Percentiles rank a stretch among this genome's conserved stretches.
Evolutionary conservation across 2,888 invertebrate species (phyloP).

Genomic region (Yponomeuta evonymella): DNA sequence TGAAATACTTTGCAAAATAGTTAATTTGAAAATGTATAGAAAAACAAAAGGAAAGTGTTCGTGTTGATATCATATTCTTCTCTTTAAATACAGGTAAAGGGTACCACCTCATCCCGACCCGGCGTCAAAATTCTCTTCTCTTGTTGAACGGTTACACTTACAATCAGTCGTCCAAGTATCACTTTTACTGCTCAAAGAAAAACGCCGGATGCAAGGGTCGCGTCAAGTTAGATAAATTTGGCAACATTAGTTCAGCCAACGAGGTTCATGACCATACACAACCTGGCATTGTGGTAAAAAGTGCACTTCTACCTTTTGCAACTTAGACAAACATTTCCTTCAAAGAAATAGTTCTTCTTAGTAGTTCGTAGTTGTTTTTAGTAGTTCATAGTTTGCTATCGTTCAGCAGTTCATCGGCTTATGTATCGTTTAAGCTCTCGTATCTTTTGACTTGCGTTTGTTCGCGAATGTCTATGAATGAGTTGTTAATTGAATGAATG

Average conservation of each 20-base stretch:
- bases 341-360: no score
- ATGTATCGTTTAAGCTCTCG: no score
- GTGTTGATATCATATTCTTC: not conserved
- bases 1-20: no score
- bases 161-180: not conserved
- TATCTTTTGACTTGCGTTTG: no score
- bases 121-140: conserved; percentile 23
- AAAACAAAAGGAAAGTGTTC: conserved; percentile 9
- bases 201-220: conserved; percentile 5
- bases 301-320: no score
- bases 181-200: conserved; percentile 3
- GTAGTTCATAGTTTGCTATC: no score
- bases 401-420: no score
- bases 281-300: not conserved
- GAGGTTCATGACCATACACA: not conserved
- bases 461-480: no score
- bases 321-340: no score
- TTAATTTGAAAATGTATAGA: not conserved
- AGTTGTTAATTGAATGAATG: no score
- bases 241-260: not conserved
- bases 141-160: conserved; percentile 26
- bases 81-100: not conserved
- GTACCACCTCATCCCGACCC: conserved; percentile 3
- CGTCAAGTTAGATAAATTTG: not conserved
- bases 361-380: no score